Conservation (phyloP, 2,113 vertebrate species). For the Cacatua alba region DNA sequence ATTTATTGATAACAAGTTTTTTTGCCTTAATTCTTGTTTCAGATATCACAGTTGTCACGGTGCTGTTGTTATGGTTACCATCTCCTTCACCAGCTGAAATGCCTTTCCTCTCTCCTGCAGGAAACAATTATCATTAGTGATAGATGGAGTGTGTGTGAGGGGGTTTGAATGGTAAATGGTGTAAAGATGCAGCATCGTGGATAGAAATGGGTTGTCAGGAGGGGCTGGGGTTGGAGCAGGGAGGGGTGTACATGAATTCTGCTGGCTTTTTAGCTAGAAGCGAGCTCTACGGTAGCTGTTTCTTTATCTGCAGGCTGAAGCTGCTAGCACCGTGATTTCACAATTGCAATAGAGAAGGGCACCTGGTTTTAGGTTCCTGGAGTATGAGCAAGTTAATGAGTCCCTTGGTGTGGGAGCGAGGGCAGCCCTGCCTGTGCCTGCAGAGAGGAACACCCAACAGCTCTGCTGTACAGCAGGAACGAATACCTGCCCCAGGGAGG, state of each 20-base stretch:
- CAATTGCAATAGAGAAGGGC: neutral
- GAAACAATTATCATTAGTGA: neutral
- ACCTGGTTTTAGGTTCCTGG: neutral
- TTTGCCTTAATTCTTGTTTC: neutral
- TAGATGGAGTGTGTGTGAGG: neutral
- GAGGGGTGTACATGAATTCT: neutral
- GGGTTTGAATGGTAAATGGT: neutral
- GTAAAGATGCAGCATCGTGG: neutral
- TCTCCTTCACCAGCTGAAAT: neutral
- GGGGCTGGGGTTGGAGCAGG: neutral
- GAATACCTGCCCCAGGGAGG: neutral
- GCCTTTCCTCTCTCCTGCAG: constrained; percentile 11
- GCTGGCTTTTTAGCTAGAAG: neutral
- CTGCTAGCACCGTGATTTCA: neutral
- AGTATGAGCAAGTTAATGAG: neutral
- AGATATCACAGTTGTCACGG: constrained; percentile 31
- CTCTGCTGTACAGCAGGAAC: neutral
- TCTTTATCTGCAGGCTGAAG: neutral
- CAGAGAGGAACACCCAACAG: neutral
- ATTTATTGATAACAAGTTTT: neutral
- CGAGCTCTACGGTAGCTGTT: neutral
- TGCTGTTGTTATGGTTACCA: constrained; percentile 53
- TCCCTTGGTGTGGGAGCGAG: rapidly evolving
- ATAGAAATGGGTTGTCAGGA: neutral
- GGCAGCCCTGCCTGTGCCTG: neutral